A percentile compares a stretch with the other conserved stretches of the same genome.
phyloP scores from a whole-genome alignment of 2,888 invertebrate genomes.

The Nemapogon koenigi region DNA sequence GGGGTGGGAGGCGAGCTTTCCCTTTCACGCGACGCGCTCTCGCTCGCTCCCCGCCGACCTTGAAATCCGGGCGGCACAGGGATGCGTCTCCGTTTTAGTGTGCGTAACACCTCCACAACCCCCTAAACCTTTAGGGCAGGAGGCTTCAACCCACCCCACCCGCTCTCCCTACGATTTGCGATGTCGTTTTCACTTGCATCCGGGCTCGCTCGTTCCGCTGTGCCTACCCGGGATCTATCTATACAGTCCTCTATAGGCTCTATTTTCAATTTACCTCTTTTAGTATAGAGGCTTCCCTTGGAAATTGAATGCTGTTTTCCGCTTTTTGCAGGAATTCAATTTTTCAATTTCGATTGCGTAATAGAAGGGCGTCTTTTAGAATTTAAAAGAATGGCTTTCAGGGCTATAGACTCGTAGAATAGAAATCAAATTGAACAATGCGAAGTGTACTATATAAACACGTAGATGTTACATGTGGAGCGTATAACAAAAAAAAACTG shows the following conservation, averaged over 20 bases:
- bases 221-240: neutral
- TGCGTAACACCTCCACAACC: slow-evolving; percentile 5
- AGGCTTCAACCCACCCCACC: slow-evolving; percentile 15
- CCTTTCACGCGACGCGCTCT: slow-evolving; percentile 24
- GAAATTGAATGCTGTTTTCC: too few species aligned
- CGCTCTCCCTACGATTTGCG: slow-evolving; percentile 25
- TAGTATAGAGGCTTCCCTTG: neutral
- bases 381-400: too few species aligned
- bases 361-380: too few species aligned
- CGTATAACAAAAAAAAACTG: too few species aligned
- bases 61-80: slow-evolving; percentile 38
- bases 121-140: neutral
- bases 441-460: too few species aligned
- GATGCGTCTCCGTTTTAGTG: slow-evolving; percentile 6
- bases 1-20: slow-evolving; percentile 37
- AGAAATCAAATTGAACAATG: too few species aligned
- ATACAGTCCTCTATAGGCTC: slow-evolving; percentile 3
- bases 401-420: too few species aligned
- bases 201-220: slow-evolving; percentile 24
- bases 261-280: slow-evolving; percentile 8
- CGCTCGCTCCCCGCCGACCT: slow-evolving; percentile 45
- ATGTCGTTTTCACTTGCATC: slow-evolving; percentile 59
- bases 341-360: too few species aligned
- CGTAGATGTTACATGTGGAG: too few species aligned
- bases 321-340: too few species aligned